phyloP scores from a whole-genome alignment of 1,140 invertebrate species.

The Philopotamus ludificatus region DNA sequence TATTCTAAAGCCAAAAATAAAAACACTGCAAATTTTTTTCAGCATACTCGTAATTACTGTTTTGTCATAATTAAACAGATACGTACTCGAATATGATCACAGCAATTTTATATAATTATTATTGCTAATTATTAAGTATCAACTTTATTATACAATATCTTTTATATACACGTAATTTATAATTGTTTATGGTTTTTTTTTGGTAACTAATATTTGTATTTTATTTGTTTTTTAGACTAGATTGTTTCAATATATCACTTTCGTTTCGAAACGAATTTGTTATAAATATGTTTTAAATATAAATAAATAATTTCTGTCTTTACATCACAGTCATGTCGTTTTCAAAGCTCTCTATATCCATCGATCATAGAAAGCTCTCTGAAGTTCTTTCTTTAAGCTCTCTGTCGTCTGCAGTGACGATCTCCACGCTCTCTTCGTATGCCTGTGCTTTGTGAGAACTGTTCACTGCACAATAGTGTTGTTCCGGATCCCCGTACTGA shows the following conservation, averaged over 20 bases:
- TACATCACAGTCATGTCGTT: constrained; percentile 57
- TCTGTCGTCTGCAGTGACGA: constrained; percentile 59
- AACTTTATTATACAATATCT: constrained; percentile 21
- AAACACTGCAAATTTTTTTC: too few species aligned
- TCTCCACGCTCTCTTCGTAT: constrained; percentile 61
- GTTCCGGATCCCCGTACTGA: constrained; percentile 79
- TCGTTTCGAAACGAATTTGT: constrained; percentile 16
- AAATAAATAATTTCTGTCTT: constrained; percentile 32
- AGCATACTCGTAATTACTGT: too few species aligned
- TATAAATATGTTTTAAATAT: not conserved
- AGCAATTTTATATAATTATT: constrained; percentile 31
- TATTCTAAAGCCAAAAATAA: too few species aligned
- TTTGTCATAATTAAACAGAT: not conserved
- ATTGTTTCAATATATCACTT: constrained; percentile 27
- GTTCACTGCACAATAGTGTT: constrained; percentile 54
- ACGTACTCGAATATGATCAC: constrained; percentile 21
- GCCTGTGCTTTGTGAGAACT: constrained; percentile 53
- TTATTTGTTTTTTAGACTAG: constrained; percentile 28
- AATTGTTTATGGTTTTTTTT: not conserved
- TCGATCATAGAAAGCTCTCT: constrained; percentile 64
- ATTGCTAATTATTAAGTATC: constrained; percentile 37
- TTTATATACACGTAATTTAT: constrained; percentile 24
- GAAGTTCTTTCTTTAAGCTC: constrained; percentile 56
- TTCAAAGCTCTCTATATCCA: constrained; percentile 49
- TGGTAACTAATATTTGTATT: constrained; percentile 2